Percentiles rank a stretch among this genome's conserved stretches.
phyloP scores from a whole-genome alignment of 2,113 vertebrate species.

The Grammatotria lemairii region DNA sequence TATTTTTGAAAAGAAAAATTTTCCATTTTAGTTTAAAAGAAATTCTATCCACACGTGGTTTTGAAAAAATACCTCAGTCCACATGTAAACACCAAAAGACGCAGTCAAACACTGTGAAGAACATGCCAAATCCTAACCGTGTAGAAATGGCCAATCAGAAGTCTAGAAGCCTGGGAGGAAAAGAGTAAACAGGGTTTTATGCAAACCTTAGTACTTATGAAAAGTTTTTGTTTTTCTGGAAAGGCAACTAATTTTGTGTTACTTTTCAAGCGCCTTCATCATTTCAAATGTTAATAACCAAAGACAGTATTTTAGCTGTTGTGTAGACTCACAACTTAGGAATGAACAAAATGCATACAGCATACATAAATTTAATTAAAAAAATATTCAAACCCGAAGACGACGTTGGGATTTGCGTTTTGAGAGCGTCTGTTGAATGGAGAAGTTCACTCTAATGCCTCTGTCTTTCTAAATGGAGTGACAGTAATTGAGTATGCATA shows the following conservation, averaged over 20 bases:
- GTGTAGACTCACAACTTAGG: neutral
- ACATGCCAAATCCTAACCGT: neutral
- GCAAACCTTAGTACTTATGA: neutral
- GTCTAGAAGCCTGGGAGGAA: neutral
- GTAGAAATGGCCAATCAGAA: neutral
- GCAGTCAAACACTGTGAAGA: neutral
- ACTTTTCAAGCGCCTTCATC: neutral
- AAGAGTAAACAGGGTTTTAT: neutral
- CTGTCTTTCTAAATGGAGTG: neutral
- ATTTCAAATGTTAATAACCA: neutral
- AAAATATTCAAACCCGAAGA: neutral
- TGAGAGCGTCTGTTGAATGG: neutral
- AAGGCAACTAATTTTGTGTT: neutral
- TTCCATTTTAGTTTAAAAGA: neutral
- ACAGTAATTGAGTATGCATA: neutral
- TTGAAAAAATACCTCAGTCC: neutral
- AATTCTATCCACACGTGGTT: neutral
- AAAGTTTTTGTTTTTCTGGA: neutral
- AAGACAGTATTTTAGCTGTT: neutral
- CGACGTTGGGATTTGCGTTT: neutral
- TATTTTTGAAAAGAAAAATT: neutral
- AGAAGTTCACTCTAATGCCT: neutral
- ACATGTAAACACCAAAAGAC: neutral
- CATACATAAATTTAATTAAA: neutral
- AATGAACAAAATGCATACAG: neutral